Conservation (phyloP, 2,113 vertebrate genomes). For the Zosterops japonicus region DNA sequence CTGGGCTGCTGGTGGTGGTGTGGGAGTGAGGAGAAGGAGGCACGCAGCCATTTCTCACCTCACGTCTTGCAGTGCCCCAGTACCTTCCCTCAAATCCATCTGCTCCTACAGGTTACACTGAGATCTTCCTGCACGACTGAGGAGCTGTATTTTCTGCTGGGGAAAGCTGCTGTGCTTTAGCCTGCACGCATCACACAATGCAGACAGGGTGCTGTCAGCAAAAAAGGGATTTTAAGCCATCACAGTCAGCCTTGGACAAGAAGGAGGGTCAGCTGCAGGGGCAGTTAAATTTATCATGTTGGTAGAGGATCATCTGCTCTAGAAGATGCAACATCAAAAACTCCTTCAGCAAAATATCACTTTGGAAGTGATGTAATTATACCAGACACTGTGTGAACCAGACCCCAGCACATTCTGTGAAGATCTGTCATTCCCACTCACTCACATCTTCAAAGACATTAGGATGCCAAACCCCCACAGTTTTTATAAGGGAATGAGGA, state of each 20-base stretch:
- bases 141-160: neutral
- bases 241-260: neutral
- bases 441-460: constrained; percentile 10
- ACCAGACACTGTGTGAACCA: neutral
- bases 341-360: neutral
- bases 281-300: neutral
- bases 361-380: neutral
- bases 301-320: neutral
- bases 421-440: neutral
- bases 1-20: neutral
- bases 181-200: neutral
- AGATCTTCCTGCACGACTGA: neutral
- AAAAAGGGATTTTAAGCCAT: neutral
- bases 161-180: neutral
- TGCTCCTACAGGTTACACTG: neutral
- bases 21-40: neutral
- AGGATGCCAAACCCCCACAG: neutral
- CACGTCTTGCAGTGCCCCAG: neutral
- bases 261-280: neutral
- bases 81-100: neutral
- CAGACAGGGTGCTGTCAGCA: neutral
- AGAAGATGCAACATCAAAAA: neutral
- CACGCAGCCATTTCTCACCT: neutral
- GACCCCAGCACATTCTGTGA: neutral
- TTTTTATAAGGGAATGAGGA: neutral